These are phyloP conservation scores for Aradus depressus DNA, from an alignment of 2,888 invertebrate genomes.

Conservation along the genomic window DNA sequence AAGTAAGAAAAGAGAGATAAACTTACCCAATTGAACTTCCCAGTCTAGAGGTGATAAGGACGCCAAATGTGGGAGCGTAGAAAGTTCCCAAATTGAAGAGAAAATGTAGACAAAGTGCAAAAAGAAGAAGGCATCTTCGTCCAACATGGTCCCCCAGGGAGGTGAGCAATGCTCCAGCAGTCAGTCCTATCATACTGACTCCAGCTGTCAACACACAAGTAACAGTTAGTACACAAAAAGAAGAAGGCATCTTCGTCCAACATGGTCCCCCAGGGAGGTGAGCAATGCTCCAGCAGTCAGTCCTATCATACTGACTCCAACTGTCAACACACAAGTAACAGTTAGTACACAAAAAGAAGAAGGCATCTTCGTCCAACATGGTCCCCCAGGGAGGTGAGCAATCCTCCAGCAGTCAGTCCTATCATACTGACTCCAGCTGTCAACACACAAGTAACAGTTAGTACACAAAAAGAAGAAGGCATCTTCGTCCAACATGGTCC, in stretches of 20 bases:
- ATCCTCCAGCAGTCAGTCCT: constrained; percentile 13
- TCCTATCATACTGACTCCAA: constrained; percentile 13
- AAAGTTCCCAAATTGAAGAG: constrained; percentile 17
- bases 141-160: constrained; percentile 24
- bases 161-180: constrained; percentile 17
- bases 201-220: constrained; percentile 15
- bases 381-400: constrained; percentile 15
- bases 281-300: constrained; percentile 14
- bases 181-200: constrained; percentile 19
- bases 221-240: no score
- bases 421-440: constrained; percentile 13
- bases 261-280: constrained; percentile 14
- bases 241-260: constrained; percentile 13
- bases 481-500: constrained; percentile 15
- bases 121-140: constrained; percentile 17
- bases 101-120: constrained; percentile 14
- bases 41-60: constrained; percentile 15
- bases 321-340: constrained; percentile 4
- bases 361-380: constrained; percentile 14
- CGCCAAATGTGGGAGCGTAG: constrained; percentile 15
- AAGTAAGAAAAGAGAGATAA: neutral
- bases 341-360: constrained; percentile 16
- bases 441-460: neutral
- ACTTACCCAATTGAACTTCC: constrained; percentile 17
- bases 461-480: constrained; percentile 11